phyloP scores from a whole-genome alignment of 2,888 invertebrate species.

The Orchesella flavescens region DNA sequence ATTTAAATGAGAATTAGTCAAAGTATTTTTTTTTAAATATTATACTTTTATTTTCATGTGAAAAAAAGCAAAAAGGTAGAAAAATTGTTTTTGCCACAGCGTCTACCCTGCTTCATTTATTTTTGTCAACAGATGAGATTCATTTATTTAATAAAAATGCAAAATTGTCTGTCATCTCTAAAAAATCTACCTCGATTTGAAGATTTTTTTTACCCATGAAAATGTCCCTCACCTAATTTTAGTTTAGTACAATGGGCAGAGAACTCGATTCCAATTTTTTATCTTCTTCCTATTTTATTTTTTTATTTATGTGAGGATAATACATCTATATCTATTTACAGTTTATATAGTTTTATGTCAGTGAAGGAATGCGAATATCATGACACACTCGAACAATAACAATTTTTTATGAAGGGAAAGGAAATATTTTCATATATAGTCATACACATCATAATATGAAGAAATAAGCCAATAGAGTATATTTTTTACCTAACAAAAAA shows the following conservation, averaged over 20 bases:
- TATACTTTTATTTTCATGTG: no score
- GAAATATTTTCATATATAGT: not conserved
- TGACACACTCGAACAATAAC: not conserved
- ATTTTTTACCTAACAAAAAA: constrained; percentile 28
- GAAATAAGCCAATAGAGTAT: not conserved
- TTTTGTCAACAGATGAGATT: not conserved
- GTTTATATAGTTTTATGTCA: not conserved
- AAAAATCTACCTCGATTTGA: no score
- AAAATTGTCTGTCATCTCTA: no score
- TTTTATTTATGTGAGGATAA: not conserved
- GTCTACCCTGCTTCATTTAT: constrained; percentile 30
- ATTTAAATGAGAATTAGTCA: no score
- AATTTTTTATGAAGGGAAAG: not conserved
- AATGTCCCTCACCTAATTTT: no score
- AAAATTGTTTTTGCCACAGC: constrained; percentile 20
- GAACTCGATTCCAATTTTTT: no score
- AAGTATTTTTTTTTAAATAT: not conserved
- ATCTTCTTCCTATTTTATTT: no score
- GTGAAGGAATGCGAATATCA: not conserved
- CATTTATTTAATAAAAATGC: no score
- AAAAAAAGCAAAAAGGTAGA: not conserved
- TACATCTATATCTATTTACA: no score
- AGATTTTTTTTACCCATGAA: no score
- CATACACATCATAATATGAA: not conserved
- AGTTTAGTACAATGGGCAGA: no score